A percentile compares a stretch with the other conserved stretches of the same genome.
Evolutionary conservation across 2,888 invertebrate species (phyloP).

Genomic region (Ariolimax columbianus): DNA sequence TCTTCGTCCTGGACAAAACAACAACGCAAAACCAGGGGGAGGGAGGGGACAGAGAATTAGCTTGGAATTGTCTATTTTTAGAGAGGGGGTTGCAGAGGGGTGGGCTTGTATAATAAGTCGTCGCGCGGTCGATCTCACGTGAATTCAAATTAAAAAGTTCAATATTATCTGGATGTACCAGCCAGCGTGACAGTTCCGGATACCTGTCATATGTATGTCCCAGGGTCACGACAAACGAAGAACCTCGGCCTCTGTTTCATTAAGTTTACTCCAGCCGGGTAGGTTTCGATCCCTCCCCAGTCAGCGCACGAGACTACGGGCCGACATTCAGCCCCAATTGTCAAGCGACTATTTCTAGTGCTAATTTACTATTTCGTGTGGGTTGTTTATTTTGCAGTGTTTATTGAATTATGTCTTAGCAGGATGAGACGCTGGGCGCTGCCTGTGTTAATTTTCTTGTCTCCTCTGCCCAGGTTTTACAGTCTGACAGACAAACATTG

Average conservation of each 20-base stretch:
- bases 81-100: background rate
- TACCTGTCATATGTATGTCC: background rate
- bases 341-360: background rate
- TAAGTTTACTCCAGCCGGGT: background rate
- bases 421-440: background rate
- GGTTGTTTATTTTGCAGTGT: background rate
- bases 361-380: background rate
- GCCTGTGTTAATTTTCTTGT: background rate
- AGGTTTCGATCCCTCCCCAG: background rate
- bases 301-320: background rate
- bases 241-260: background rate
- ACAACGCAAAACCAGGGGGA: too few relatives aligned
- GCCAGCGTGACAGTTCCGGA: background rate
- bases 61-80: too few relatives aligned
- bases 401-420: background rate
- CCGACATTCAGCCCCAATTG: too few relatives aligned
- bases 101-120: background rate
- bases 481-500: background rate
- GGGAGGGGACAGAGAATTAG: too few relatives aligned
- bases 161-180: background rate
- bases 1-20: too few relatives aligned
- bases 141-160: conserved; percentile 9
- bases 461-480: background rate
- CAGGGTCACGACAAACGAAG: background rate
- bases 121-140: conserved; percentile 8